Base-by-base conservation (phyloP, 2,888 invertebrate genomes). In the Caenorhabditis sulstoni region DNA sequence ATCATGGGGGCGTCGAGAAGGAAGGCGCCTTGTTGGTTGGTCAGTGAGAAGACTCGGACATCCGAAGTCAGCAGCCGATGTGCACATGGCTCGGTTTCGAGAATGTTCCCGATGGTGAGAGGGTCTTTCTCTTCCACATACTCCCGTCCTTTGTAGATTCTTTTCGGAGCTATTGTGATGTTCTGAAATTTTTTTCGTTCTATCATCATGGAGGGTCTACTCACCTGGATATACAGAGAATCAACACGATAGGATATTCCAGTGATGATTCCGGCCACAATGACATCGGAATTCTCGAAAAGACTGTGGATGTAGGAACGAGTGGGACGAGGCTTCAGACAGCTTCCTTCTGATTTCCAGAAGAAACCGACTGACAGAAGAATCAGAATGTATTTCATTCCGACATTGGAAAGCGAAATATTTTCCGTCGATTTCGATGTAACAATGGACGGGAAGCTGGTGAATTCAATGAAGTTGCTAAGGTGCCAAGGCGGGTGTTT, bases 141-240 rank as follows among this genome's bases (percentile, higher is more conserved):
- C n/a, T 78, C 79, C 3, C 53, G 22, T 12, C 81, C 78, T 74
- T 81, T 82, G 61, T 76, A 82, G 29, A 82, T 66, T 20, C 79
- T 45, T n/a, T 70, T 50, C 5, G 74, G 70, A 9, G 37, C 23
- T 12, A 79, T 44, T 3, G 62, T 68, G 8, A 75, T 52, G 18
- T 67, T 67, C 57, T 66, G 37, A 57, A 66, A 1, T 11, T 9
- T 20, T 22, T 47, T 22, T 1, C 5, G 37, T 37, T 37, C n/a
- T n/a, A n/a, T n/a, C n/a, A n/a, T 37, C 11, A 3, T 5, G 12
- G 20, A 55, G 29, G 7, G 11, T 11, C 3, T 11, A 1, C 0
- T 39, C 5, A 59, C 59, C 52, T 77, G 65, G 22, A 79, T 79
- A 29, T 62, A 57, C 12, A 73, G 52, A 2, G 45, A 47, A 23